Percentiles rank a stretch among this genome's conserved stretches.
These are phyloP conservation scores for Tauraco hartlaubi DNA, from an alignment of 2,797 vertebrate species.

Conservation along the genomic window DNA sequence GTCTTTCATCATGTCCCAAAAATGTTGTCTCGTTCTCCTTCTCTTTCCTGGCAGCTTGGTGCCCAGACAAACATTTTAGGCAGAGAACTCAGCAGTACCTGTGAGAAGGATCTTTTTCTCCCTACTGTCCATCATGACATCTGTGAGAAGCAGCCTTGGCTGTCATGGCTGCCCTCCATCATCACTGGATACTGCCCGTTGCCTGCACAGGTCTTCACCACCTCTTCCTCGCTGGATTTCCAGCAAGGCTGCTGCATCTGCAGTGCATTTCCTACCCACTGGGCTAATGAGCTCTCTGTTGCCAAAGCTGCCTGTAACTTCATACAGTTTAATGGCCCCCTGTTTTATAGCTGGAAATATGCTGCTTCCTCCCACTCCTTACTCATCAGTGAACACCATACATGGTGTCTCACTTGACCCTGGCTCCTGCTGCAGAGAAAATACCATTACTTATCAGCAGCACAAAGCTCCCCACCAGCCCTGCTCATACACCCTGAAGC, in stretches of 20 bases:
- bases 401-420: neutral
- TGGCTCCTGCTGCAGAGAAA: neutral
- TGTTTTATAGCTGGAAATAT: neutral
- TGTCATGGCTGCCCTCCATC: neutral
- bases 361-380: neutral
- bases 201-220: neutral
- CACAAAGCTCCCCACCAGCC: neutral
- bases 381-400: neutral
- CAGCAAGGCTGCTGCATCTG: neutral
- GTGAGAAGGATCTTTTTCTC: neutral
- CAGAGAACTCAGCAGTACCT: neutral
- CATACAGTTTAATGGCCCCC: neutral
- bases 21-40: rapidly evolving
- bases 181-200: neutral
- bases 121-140: neutral
- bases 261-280: neutral
- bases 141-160: neutral
- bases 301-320: neutral
- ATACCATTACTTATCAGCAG: neutral
- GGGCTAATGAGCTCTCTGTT: neutral
- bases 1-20: neutral
- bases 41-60: neutral
- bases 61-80: neutral
- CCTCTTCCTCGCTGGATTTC: neutral
- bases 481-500: neutral